Percentiles rank a stretch among this genome's conserved stretches.
These are phyloP conservation scores for Ceraclea dissimilis DNA, from an alignment of 2,888 invertebrate species.

Conservation along the genomic window DNA sequence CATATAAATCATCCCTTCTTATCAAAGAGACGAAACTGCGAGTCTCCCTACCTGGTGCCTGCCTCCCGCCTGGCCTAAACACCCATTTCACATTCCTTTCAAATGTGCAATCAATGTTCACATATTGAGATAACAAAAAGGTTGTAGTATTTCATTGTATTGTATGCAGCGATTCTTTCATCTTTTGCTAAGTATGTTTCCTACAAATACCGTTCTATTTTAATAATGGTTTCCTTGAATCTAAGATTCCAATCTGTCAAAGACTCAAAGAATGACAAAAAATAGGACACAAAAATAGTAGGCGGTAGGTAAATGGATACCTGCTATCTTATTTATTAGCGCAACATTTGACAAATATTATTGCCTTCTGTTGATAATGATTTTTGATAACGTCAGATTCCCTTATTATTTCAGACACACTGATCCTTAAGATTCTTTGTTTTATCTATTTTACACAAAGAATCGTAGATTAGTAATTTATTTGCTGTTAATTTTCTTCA, in stretches of 20 bases:
- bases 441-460: too few relatives aligned
- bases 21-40: too few relatives aligned
- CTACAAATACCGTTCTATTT: background rate
- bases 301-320: background rate
- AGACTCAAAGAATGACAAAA: background rate
- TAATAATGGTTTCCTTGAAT: background rate
- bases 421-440: too few relatives aligned
- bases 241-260: background rate
- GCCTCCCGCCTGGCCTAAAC: background rate
- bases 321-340: too few relatives aligned
- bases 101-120: slow-evolving; percentile 1
- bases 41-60: background rate
- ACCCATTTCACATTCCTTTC: background rate
- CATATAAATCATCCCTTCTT: too few relatives aligned
- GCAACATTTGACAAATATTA: too few relatives aligned
- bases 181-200: too few relatives aligned
- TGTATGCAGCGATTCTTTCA: background rate
- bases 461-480: too few relatives aligned
- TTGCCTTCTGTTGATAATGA: too few relatives aligned
- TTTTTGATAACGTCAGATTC: too few relatives aligned
- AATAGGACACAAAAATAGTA: background rate
- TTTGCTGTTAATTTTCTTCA: too few relatives aligned
- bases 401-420: too few relatives aligned
- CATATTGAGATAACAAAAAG: background rate
- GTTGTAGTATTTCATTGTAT: background rate